Evolutionary conservation across 2,888 invertebrate species (phyloP).

Genomic region (Emmelina monodactyla): DNA sequence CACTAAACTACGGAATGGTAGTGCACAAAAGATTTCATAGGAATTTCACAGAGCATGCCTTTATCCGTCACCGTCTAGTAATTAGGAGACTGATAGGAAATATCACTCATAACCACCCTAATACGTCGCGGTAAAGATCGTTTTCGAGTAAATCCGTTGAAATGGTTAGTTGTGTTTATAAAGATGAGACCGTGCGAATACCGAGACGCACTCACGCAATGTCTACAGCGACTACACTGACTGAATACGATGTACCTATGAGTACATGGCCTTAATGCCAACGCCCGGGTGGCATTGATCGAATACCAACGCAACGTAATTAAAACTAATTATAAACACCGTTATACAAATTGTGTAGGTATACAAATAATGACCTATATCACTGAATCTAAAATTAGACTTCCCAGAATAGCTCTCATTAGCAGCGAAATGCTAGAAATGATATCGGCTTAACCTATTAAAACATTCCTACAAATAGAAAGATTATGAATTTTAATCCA

Average conservation of each 20-base stretch:
- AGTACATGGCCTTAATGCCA: slow-evolving; percentile 31
- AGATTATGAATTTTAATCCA: no score
- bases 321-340: neutral
- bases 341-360: neutral
- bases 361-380: no score
- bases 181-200: slow-evolving; percentile 33
- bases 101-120: no score
- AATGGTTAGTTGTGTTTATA: no score
- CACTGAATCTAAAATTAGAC: no score
- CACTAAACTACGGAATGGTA: slow-evolving; percentile 25
- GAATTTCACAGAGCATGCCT: slow-evolving; percentile 49
- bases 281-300: slow-evolving; percentile 37
- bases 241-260: slow-evolving; percentile 26
- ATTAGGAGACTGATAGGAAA: slow-evolving; percentile 43
- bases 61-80: slow-evolving; percentile 47
- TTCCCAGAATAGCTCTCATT: no score
- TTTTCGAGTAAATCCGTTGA: no score
- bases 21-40: slow-evolving; percentile 41
- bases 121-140: no score
- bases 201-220: slow-evolving; percentile 43
- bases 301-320: slow-evolving; percentile 13
- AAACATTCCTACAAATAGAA: no score
- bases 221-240: slow-evolving; percentile 30
- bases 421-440: no score
- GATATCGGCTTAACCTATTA: no score